These are phyloP conservation scores for Oncorhynchus clarkii DNA, from an alignment of 2,113 vertebrate species.

Conservation along the genomic window DNA sequence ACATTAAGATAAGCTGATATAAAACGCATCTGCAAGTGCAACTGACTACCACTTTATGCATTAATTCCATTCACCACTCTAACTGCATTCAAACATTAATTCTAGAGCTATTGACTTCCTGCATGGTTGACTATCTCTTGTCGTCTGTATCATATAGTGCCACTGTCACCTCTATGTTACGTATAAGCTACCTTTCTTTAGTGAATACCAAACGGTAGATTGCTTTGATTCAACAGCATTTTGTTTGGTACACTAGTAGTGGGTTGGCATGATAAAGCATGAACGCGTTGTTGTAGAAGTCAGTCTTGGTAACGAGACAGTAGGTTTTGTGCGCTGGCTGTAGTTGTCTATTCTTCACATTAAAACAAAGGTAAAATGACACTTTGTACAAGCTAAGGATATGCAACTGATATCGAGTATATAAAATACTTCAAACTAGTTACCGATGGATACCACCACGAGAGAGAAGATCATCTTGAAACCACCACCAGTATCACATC, in stretches of 20 bases:
- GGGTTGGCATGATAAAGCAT: constrained; percentile 70
- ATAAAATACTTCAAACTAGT: too few relatives aligned
- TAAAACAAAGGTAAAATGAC: too few relatives aligned
- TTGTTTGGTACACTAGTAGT: background rate
- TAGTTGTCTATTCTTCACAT: too few relatives aligned
- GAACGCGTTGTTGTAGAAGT: constrained; percentile 21
- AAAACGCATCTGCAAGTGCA: constrained; percentile 71
- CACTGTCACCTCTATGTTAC: constrained; percentile 57
- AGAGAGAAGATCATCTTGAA: background rate
- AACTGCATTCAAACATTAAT: constrained; percentile 68
- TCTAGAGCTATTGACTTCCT: constrained; percentile 52
- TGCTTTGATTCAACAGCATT: constrained; percentile 62
- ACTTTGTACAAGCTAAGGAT: too few relatives aligned
- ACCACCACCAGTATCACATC: background rate
- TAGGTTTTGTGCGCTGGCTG: too few relatives aligned
- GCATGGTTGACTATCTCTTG: constrained; percentile 71
- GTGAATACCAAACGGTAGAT: constrained; percentile 30
- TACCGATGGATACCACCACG: background rate
- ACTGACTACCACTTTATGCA: constrained; percentile 70
- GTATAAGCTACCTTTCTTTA: constrained; percentile 41
- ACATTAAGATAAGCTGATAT: constrained; percentile 68
- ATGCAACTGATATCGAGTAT: too few relatives aligned
- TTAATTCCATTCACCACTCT: constrained; percentile 74
- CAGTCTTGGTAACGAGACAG: background rate
- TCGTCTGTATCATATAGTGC: constrained; percentile 65